These are phyloP conservation scores for Gambusia holbrooki DNA, from an alignment of 2,113 vertebrate genomes.

Conservation along the genomic window DNA sequence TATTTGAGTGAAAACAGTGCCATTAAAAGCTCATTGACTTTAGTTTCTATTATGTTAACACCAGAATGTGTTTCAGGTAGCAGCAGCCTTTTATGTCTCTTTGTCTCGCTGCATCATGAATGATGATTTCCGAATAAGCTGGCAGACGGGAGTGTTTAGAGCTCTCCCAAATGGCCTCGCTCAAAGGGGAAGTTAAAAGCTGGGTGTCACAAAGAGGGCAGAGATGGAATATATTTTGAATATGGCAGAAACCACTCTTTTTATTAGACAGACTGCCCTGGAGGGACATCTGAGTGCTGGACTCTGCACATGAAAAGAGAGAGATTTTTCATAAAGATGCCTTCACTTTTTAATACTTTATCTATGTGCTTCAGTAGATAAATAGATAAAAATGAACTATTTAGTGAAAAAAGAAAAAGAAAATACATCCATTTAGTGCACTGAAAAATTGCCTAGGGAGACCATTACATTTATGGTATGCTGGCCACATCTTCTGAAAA, in stretches of 20 bases:
- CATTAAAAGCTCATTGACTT: not conserved
- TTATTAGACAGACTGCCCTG: not conserved
- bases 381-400: not conserved
- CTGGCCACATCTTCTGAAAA: not conserved
- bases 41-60: not conserved
- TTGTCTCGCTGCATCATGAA: not conserved
- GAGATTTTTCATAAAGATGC: not conserved
- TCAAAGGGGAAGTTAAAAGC: not conserved
- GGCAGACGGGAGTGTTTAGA: not conserved
- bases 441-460: not conserved
- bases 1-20: not conserved
- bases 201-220: constrained; percentile 8
- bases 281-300: not conserved
- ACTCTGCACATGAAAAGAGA: not conserved
- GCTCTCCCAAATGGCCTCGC: not conserved
- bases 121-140: not conserved
- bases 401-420: not conserved
- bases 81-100: not conserved
- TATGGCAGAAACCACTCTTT: not conserved
- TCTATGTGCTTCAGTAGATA: not conserved
- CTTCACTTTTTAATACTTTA: not conserved
- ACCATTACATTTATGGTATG: not conserved
- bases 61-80: not conserved
- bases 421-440: not conserved
- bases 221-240: not conserved